These are phyloP conservation scores for Myripristis murdjan DNA, from an alignment of 2,797 vertebrate genomes.

Conservation along the genomic window DNA sequence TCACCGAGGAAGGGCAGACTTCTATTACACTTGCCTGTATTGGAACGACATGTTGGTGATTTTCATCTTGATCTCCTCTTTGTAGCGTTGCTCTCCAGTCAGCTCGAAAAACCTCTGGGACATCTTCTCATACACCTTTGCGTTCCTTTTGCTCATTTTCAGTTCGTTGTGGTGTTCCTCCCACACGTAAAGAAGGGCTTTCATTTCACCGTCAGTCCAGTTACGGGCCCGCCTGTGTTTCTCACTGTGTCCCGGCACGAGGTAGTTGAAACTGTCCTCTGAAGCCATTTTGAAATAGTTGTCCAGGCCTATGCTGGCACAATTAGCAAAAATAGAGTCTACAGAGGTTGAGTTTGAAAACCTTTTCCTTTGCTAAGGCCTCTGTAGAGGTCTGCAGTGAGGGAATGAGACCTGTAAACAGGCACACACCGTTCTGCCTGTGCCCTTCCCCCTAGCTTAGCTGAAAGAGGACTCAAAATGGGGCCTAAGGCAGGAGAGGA, in stretches of 20 bases:
- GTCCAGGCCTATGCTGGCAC: slow-evolving; percentile 44
- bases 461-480: slow-evolving; percentile 97
- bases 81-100: slow-evolving; percentile 96
- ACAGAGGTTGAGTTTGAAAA: slow-evolving; percentile 75
- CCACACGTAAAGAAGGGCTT: slow-evolving; percentile 97
- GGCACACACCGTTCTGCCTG: slow-evolving; percentile 69
- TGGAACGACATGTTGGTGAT: slow-evolving; percentile 99
- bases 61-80: slow-evolving; percentile 99
- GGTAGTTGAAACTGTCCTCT: slow-evolving; percentile 92
- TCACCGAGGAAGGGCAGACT: neutral
- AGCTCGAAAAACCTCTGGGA: slow-evolving; percentile 97
- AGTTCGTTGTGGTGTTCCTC: slow-evolving; percentile 97
- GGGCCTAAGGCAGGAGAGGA: slow-evolving; percentile 98
- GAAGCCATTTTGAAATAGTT: slow-evolving; percentile 89
- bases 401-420: slow-evolving; percentile 67
- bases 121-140: slow-evolving; percentile 99
- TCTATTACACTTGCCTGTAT: slow-evolving; percentile 91
- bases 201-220: slow-evolving; percentile 99
- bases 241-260: slow-evolving; percentile 91
- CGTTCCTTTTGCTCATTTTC: slow-evolving; percentile 98
- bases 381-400: slow-evolving; percentile 61
- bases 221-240: slow-evolving; percentile 98
- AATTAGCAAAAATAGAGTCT: slow-evolving; percentile 60
- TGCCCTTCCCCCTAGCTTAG: slow-evolving; percentile 83
- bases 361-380: slow-evolving; percentile 72